These are phyloP conservation scores for Orchesella flavescens DNA, from an alignment of 2,888 invertebrate species.

Conservation along the genomic window DNA sequence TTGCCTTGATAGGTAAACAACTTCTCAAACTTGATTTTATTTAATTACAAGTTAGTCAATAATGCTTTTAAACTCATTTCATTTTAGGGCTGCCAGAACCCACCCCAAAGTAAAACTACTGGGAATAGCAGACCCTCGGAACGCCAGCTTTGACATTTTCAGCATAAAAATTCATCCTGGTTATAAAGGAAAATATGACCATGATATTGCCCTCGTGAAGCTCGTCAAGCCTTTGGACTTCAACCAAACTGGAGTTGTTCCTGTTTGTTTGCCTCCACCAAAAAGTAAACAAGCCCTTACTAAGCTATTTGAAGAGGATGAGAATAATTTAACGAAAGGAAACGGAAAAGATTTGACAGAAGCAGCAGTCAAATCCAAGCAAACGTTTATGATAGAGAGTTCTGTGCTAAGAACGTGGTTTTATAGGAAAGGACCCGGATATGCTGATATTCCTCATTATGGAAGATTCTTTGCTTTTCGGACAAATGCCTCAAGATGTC, in stretches of 20 bases:
- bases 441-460: conserved; percentile 18
- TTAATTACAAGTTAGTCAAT: too few species aligned
- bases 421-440: conserved; percentile 24
- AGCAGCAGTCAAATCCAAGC: background rate
- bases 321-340: background rate
- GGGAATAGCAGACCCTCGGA: background rate
- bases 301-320: background rate
- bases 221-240: conserved; percentile 31
- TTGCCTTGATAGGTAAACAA: conserved; percentile 42
- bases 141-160: background rate
- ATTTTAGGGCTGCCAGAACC: background rate
- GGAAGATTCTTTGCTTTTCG: conserved; percentile 18
- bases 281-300: background rate
- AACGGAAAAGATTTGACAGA: background rate
- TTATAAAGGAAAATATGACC: conserved; percentile 32
- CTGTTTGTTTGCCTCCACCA: conserved; percentile 33
- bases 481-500: conserved; percentile 18
- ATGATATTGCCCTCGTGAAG: conserved; percentile 53
- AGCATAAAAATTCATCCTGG: conserved; percentile 40
- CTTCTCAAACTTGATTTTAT: too few species aligned
- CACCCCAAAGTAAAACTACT: conserved; percentile 35
- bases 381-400: background rate
- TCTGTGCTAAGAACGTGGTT: conserved; percentile 39
- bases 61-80: background rate
- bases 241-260: conserved; percentile 26